These are phyloP conservation scores for Stegodyphus dumicola DNA, from an alignment of 1,140 invertebrate species.

Conservation along the genomic window DNA sequence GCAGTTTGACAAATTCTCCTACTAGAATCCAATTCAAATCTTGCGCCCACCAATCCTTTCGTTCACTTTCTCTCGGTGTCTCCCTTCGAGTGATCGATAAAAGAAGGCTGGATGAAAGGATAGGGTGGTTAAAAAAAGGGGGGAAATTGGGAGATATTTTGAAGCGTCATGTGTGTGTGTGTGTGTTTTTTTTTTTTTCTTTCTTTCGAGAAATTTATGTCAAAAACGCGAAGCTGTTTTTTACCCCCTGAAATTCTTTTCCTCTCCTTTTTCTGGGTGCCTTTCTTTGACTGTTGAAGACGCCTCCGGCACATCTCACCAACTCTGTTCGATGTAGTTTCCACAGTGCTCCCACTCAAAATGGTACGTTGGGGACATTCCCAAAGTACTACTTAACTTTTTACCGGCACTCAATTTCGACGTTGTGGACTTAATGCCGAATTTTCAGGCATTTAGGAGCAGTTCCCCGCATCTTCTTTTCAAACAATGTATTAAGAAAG, in stretches of 20 bases:
- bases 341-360: too few relatives aligned
- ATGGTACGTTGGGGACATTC: background rate
- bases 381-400: background rate
- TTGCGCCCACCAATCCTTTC: conserved; percentile 17
- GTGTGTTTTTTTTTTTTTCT: too few relatives aligned
- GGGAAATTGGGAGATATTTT: conserved; percentile 25
- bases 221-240: conserved; percentile 48
- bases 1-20: conserved; percentile 48
- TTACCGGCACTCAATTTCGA: too few relatives aligned
- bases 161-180: conserved; percentile 48
- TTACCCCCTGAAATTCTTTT: background rate
- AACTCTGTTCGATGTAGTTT: too few relatives aligned
- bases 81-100: background rate
- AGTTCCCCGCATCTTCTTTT: too few relatives aligned
- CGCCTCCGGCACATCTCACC: too few relatives aligned
- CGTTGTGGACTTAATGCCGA: too few relatives aligned
- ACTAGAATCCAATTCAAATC: conserved; percentile 42
- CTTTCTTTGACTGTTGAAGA: too few relatives aligned
- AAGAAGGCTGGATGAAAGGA: background rate
- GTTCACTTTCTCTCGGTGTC: background rate
- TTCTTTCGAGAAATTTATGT: conserved; percentile 56
- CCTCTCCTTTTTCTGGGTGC: too few relatives aligned
- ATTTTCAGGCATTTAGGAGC: too few relatives aligned
- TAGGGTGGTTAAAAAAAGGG: background rate
- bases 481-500: too few relatives aligned